A percentile compares a stretch with the other conserved stretches of the same genome.
phyloP scores from a whole-genome alignment of 2,113 vertebrate species.

The Syngnathoides biaculeatus region DNA sequence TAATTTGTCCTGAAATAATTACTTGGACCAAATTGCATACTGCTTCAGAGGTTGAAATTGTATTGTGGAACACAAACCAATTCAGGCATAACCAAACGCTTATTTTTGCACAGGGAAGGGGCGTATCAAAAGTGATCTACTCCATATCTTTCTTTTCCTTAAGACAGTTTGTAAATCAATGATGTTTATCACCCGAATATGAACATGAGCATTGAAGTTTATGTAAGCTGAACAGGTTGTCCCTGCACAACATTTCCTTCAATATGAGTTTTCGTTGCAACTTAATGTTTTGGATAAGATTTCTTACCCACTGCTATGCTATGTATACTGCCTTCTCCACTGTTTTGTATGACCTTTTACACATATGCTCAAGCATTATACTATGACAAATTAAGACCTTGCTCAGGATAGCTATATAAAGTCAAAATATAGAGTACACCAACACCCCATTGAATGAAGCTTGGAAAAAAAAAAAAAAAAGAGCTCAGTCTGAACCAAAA shows the following conservation, averaged over 20 bases:
- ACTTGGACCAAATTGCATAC: conserved; percentile 60
- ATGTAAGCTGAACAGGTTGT: background rate
- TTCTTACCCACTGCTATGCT: background rate
- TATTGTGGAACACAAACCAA: conserved; percentile 65
- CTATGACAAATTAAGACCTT: background rate
- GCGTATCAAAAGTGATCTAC: conserved; percentile 32
- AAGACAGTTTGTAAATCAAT: background rate
- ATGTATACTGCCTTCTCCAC: background rate
- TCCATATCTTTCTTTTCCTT: background rate
- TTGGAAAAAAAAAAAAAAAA: conserved; percentile 52
- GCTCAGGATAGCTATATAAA: background rate
- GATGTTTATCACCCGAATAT: background rate
- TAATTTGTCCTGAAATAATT: conserved; percentile 72
- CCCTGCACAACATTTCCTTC: background rate
- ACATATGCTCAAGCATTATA: background rate
- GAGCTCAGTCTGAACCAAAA: conserved; percentile 83
- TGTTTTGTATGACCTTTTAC: conserved; percentile 1
- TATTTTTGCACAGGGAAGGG: conserved; percentile 44
- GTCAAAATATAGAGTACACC: conserved; percentile 17
- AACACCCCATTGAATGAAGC: conserved; percentile 44
- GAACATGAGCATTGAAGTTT: background rate
- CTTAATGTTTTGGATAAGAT: background rate
- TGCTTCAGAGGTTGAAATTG: conserved; percentile 65
- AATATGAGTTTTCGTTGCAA: background rate
- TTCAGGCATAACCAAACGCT: conserved; percentile 57